phyloP scores from a whole-genome alignment of 2,113 vertebrate species.

The Tapirus terrestris region DNA sequence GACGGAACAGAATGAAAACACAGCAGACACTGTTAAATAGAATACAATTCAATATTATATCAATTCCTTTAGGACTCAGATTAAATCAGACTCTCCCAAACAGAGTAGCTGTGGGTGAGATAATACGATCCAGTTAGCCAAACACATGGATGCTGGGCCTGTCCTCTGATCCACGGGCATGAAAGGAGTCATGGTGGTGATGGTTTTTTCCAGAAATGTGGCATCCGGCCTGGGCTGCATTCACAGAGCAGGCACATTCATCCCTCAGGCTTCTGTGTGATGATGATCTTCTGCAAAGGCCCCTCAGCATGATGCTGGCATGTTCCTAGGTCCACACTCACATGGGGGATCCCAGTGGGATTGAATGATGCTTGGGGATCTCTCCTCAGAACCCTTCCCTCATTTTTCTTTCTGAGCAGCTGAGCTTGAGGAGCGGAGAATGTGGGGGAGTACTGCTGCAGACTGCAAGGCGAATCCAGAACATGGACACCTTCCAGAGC shows the following conservation, averaged over 20 bases:
- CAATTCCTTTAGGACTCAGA: not conserved
- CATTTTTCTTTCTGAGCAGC: not conserved
- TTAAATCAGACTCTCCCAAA: not conserved
- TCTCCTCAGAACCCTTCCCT: not conserved
- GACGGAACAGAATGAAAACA: not conserved
- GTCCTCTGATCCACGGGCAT: fast-evolving
- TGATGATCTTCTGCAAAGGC: not conserved
- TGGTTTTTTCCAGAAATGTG: not conserved
- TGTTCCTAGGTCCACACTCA: not conserved
- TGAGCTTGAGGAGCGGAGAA: not conserved
- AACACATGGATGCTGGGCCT: not conserved
- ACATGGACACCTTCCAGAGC: not conserved
- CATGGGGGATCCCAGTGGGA: not conserved
- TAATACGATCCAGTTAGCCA: not conserved
- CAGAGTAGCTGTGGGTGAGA: not conserved
- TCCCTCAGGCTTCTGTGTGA: not conserved
- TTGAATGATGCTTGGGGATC: not conserved
- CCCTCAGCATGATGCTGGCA: not conserved
- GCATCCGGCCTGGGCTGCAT: not conserved
- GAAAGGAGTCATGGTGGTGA: not conserved
- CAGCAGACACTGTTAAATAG: not conserved
- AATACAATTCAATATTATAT: not conserved
- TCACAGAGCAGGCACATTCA: too few species aligned
- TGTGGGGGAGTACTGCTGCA: not conserved
- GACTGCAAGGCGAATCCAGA: not conserved